phyloP scores from a whole-genome alignment of 2,113 vertebrate genomes.

The Tapirus terrestris region DNA sequence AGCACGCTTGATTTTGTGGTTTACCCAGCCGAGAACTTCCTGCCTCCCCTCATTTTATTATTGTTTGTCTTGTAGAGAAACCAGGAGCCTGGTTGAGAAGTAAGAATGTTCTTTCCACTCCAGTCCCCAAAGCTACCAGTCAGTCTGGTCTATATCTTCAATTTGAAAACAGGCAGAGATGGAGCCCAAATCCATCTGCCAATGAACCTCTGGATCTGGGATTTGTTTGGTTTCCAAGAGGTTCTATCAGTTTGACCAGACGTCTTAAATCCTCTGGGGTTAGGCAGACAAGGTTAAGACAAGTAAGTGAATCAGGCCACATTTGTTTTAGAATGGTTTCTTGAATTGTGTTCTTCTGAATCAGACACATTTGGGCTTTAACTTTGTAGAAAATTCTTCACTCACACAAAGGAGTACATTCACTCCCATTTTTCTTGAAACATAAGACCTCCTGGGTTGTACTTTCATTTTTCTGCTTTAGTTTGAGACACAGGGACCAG shows the following conservation, averaged over 20 bases:
- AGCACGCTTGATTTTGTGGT: neutral
- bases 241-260: neutral
- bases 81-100: neutral
- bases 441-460: neutral
- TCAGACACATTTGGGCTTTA: slow-evolving; percentile 27
- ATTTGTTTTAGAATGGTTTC: neutral
- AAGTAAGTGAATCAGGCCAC: neutral
- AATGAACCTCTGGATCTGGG: neutral
- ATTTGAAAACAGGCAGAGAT: neutral
- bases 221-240: neutral
- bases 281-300: neutral
- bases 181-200: neutral
- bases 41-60: neutral
- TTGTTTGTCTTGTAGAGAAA: neutral
- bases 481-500: neutral
- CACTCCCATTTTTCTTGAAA: neutral
- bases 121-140: neutral
- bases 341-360: slow-evolving; percentile 14
- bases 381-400: slow-evolving; percentile 28
- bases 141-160: neutral
- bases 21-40: neutral
- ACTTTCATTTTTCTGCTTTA: neutral
- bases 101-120: neutral
- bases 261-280: neutral
- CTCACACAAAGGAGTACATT: neutral